Percentiles rank a stretch among this genome's conserved stretches.
Evolutionary conservation across 1,140 invertebrate genomes (phyloP).

Genomic region (Atta colombica): DNA sequence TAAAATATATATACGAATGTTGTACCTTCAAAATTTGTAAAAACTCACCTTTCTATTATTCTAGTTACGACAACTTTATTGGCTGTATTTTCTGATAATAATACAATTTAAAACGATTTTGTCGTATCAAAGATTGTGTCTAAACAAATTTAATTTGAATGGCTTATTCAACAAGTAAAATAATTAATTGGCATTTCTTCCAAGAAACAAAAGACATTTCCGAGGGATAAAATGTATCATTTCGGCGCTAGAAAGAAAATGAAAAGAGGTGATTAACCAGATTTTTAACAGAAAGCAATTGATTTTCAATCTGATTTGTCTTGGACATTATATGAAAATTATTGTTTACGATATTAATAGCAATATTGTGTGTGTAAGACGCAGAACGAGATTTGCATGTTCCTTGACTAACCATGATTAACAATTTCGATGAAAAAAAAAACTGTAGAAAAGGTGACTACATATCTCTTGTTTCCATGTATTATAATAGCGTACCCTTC

Average conservation of each 20-base stretch:
- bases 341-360: constrained; percentile 68
- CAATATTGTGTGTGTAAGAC: constrained; percentile 64
- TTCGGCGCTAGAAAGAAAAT: background rate
- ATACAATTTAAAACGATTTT: constrained; percentile 20
- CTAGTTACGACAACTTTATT: constrained; percentile 30
- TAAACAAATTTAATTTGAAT: constrained; percentile 11
- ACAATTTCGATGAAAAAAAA: constrained; percentile 57
- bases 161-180: constrained; percentile 11
- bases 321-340: constrained; percentile 42
- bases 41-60: constrained; percentile 41
- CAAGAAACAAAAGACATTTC: background rate
- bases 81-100: constrained; percentile 6
- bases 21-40: constrained; percentile 47
- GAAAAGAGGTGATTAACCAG: background rate
- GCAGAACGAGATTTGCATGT: constrained; percentile 54
- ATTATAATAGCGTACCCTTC: constrained; percentile 65
- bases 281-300: background rate
- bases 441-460: constrained; percentile 73
- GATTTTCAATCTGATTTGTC: background rate
- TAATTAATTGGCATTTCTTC: background rate
- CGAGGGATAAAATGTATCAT: background rate
- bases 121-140: constrained; percentile 2
- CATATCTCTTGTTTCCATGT: constrained; percentile 80
- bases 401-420: constrained; percentile 54
- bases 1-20: constrained; percentile 4